A percentile compares a stretch with the other conserved stretches of the same genome.
These are phyloP conservation scores for Trichacis sp. DNA, from an alignment of 2,888 invertebrate species.

Conservation along the genomic window DNA sequence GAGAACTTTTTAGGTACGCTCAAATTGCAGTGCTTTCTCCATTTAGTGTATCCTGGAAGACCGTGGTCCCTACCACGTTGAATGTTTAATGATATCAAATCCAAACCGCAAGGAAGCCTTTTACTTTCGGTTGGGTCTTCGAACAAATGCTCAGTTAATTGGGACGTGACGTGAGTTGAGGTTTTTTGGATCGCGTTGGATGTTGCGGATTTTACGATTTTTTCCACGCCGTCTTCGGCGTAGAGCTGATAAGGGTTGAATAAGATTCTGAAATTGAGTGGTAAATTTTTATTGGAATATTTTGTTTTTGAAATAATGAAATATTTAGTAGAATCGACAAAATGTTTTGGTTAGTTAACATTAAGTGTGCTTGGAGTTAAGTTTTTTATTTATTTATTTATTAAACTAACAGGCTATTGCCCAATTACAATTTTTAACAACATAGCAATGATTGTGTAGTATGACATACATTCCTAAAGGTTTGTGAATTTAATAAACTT, in stretches of 20 bases:
- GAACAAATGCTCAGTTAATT: constrained; percentile 77
- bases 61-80: constrained; percentile 92
- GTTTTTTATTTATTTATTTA: too few species aligned
- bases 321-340: too few species aligned
- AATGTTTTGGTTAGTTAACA: too few species aligned
- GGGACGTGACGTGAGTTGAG: constrained; percentile 66
- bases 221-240: constrained; percentile 73
- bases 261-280: constrained; percentile 76
- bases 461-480: too few species aligned
- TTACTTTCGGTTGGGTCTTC: constrained; percentile 69
- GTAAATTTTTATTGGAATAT: too few species aligned
- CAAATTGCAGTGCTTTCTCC: constrained; percentile 83
- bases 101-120: constrained; percentile 77
- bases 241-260: constrained; percentile 85
- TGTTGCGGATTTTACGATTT: constrained; percentile 76
- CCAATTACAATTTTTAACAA: too few species aligned
- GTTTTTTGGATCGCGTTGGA: constrained; percentile 61
- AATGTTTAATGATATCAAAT: constrained; percentile 88
- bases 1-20: constrained; percentile 74
- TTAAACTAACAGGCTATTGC: too few species aligned
- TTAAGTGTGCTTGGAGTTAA: too few species aligned
- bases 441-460: too few species aligned
- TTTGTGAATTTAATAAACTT: too few species aligned
- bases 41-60: constrained; percentile 81
- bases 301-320: too few species aligned